Conservation (phyloP, 1,140 invertebrate genomes). For the Zaprionus tsacasi region DNA sequence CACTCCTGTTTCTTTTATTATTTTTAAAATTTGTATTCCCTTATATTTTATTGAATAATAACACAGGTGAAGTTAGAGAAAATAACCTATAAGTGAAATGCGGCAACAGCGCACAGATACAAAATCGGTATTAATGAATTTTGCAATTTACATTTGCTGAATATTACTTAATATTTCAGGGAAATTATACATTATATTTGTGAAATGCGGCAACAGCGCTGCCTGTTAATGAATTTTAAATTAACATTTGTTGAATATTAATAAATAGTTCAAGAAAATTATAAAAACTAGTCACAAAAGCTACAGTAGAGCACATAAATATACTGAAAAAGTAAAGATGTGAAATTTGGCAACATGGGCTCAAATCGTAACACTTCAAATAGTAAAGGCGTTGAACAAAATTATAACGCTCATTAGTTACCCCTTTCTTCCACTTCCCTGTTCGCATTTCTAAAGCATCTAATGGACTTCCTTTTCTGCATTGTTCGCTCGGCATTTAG, state of each 20-base stretch:
- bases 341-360: background rate
- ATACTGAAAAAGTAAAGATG: background rate
- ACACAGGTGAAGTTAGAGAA: too few relatives aligned
- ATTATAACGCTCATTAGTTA: background rate
- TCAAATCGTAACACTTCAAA: background rate
- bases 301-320: too few relatives aligned
- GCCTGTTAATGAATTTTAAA: background rate
- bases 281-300: too few relatives aligned
- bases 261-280: background rate
- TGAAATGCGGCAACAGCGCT: too few relatives aligned
- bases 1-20: too few relatives aligned
- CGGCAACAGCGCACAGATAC: background rate
- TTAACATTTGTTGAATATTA: background rate
- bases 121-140: background rate
- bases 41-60: too few relatives aligned
- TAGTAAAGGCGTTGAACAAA: background rate
- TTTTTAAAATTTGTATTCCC: background rate
- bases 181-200: too few relatives aligned
- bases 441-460: constrained; percentile 3
- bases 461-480: constrained; percentile 27
- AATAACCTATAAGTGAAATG: background rate
- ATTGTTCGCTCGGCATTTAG: constrained; percentile 13
- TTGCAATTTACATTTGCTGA: background rate
- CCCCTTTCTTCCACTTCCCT: background rate
- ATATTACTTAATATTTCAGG: background rate